A percentile compares a stretch with the other conserved stretches of the same genome.
phyloP scores from a whole-genome alignment of 2,797 vertebrate species.

The Dipus sagitta region DNA sequence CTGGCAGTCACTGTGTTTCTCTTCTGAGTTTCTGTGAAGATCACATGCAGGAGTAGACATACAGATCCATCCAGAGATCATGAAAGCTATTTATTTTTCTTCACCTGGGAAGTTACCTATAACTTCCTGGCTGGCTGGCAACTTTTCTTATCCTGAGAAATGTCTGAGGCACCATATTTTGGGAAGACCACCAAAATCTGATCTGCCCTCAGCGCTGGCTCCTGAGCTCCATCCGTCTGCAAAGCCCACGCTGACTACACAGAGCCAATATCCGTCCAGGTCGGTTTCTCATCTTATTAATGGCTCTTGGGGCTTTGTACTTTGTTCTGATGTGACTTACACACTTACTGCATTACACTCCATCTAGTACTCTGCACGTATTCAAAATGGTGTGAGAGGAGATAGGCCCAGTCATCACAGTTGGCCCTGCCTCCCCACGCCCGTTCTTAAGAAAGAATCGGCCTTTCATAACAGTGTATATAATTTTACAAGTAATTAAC shows the following conservation, averaged over 20 bases:
- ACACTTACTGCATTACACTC: not conserved
- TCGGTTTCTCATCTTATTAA: not conserved
- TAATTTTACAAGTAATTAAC: not conserved
- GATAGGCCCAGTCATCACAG: not conserved
- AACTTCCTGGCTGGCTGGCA: not conserved
- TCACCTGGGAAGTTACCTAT: not conserved
- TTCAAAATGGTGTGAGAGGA: not conserved
- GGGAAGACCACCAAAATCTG: not conserved
- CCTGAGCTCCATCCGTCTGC: not conserved
- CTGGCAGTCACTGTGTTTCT: not conserved
- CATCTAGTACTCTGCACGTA: not conserved
- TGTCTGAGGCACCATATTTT: not conserved
- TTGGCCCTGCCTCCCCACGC: not conserved
- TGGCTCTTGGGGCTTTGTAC: not conserved
- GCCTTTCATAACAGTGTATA: conserved; percentile 5
- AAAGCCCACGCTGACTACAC: not conserved
- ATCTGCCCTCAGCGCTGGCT: not conserved
- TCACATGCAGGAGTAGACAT: not conserved
- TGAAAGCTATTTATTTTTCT: not conserved
- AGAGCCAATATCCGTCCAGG: not conserved
- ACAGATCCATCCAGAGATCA: not conserved
- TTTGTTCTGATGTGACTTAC: not conserved
- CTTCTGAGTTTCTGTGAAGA: not conserved
- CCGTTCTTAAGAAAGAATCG: not conserved
- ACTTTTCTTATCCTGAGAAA: not conserved